Conservation (phyloP, 92 coral and sea anemone species). For the Phenganax subtilis region DNA sequence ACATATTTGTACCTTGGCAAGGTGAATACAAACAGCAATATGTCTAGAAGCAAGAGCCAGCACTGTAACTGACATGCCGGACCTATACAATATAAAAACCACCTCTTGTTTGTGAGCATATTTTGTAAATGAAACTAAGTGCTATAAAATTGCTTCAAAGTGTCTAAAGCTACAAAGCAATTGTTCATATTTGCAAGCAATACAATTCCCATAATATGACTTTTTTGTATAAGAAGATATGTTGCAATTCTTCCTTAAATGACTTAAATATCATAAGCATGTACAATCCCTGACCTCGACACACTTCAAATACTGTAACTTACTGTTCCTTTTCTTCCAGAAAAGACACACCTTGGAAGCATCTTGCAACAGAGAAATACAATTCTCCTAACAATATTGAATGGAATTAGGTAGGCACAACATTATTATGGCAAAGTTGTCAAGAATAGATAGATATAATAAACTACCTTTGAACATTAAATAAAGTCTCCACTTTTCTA, state of each 20-base stretch:
- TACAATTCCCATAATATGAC: not conserved
- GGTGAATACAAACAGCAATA: slow-evolving; percentile 18
- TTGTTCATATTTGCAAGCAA: not conserved
- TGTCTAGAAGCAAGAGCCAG: slow-evolving; percentile 22
- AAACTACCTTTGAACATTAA: slow-evolving; percentile 32
- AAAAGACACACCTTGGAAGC: slow-evolving; percentile 79
- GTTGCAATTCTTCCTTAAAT: too few relatives aligned
- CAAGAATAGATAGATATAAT: not conserved
- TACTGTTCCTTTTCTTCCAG: slow-evolving; percentile 85
- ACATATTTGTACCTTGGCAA: slow-evolving; percentile 23
- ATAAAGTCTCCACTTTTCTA: slow-evolving; percentile 37
- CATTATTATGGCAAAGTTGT: too few relatives aligned
- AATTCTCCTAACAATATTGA: slow-evolving; percentile 54
- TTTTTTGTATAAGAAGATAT: not conserved
- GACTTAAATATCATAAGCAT: too few relatives aligned
- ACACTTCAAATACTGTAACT: not conserved
- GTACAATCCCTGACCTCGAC: too few relatives aligned
- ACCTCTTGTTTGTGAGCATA: not conserved
- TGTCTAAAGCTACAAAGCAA: not conserved
- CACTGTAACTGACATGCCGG: slow-evolving; percentile 36
- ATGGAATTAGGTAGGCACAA: too few relatives aligned
- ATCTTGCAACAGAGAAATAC: slow-evolving; percentile 73
- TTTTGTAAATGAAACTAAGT: too few relatives aligned
- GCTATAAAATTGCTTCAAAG: too few relatives aligned
- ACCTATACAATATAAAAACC: not conserved